These are phyloP conservation scores for Agriotes lineatus DNA, from an alignment of 2,888 invertebrate genomes.

Conservation along the genomic window DNA sequence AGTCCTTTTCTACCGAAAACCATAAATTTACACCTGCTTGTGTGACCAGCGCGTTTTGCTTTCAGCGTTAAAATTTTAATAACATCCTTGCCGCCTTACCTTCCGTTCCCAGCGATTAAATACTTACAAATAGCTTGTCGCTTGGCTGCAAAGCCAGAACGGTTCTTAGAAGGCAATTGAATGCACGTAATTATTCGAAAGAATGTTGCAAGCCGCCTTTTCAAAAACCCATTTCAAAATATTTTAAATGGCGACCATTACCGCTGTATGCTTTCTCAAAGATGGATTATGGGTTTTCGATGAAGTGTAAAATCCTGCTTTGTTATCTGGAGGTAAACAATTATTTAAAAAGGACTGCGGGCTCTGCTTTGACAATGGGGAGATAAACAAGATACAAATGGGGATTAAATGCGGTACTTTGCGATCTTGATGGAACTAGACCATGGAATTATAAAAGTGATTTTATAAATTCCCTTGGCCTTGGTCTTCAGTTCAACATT, in stretches of 20 bases:
- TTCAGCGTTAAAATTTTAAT: conserved; percentile 16
- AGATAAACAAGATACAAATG: not conserved
- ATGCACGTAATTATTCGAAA: conserved; percentile 28
- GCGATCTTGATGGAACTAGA: too few relatives aligned
- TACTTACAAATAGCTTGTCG: conserved; percentile 20
- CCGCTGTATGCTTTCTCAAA: not conserved
- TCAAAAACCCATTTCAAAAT: conserved; percentile 19
- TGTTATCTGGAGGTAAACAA: not conserved
- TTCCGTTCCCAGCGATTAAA: conserved; percentile 23
- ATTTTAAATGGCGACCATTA: conserved; percentile 3
- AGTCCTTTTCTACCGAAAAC: conserved; percentile 1
- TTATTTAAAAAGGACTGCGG: too few relatives aligned
- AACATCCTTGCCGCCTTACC: conserved; percentile 4
- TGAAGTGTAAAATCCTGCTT: conserved; percentile 31
- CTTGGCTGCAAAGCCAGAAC: conserved; percentile 16
- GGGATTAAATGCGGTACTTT: too few relatives aligned
- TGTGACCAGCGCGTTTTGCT: conserved; percentile 12
- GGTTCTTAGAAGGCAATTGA: conserved; percentile 29
- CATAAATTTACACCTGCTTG: conserved; percentile 35
- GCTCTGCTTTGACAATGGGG: not conserved
- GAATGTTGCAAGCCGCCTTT: conserved; percentile 9
- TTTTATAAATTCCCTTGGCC: too few relatives aligned
- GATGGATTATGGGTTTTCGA: conserved; percentile 7
- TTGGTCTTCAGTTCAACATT: too few relatives aligned
- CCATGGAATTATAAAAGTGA: too few relatives aligned